phyloP scores from a whole-genome alignment of 2,888 invertebrate genomes.

The Eupithecia dodoneata region DNA sequence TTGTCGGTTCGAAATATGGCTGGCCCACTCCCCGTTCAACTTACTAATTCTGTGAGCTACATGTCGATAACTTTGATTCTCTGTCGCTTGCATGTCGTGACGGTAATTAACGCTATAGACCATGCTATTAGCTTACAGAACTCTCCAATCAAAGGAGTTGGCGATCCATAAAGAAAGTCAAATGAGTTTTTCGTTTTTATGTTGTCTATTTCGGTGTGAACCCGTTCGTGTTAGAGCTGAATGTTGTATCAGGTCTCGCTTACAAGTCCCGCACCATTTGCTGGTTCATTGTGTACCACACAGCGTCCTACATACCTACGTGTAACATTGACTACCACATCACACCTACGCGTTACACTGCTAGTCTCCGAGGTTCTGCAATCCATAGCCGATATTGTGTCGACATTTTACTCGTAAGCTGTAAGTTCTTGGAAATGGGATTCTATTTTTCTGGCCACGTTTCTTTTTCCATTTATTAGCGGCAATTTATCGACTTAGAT shows the following conservation, averaged over 20 bases:
- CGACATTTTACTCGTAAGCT: neutral
- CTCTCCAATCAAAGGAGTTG: too few relatives aligned
- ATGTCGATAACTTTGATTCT: too few relatives aligned
- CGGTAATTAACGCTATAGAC: too few relatives aligned
- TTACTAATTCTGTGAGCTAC: too few relatives aligned
- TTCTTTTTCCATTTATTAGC: neutral
- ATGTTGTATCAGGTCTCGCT: constrained; percentile 39
- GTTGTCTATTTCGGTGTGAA: constrained; percentile 35
- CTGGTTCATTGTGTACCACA: constrained; percentile 27
- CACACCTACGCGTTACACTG: neutral
- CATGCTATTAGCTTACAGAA: too few relatives aligned
- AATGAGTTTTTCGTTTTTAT: neutral
- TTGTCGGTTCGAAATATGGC: too few relatives aligned
- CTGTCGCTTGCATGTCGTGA: too few relatives aligned
- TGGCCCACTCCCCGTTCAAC: too few relatives aligned
- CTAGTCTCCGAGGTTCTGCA: neutral
- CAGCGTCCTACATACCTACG: neutral
- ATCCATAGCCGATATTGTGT: neutral
- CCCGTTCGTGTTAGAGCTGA: constrained; percentile 20
- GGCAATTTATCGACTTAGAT: neutral
- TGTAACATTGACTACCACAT: neutral
- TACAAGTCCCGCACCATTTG: constrained; percentile 35
- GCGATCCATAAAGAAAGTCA: neutral
- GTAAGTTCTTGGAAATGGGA: neutral
- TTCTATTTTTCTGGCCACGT: neutral